A percentile compares a stretch with the other conserved stretches of the same genome.
phyloP scores from a whole-genome alignment of 2,113 vertebrate species.

The Ivindomyrus marchei region DNA sequence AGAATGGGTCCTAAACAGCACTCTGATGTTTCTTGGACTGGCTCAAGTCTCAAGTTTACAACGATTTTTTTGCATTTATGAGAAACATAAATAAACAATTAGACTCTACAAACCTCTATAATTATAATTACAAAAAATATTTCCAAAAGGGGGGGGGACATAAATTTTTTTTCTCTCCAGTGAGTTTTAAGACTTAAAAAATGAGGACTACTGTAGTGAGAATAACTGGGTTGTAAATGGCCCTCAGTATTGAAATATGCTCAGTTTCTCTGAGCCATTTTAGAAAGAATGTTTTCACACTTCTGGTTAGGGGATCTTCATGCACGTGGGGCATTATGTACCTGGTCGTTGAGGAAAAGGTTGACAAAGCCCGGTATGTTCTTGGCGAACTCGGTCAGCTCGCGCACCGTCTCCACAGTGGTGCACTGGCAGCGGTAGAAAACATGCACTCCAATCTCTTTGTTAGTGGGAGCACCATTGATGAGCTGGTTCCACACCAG shows the following conservation, averaged over 20 bases:
- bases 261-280: neutral
- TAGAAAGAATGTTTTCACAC: neutral
- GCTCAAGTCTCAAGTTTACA: neutral
- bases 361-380: conserved; percentile 87
- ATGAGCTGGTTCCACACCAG: conserved; percentile 91
- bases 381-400: conserved; percentile 96
- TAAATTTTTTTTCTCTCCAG: neutral
- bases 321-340: conserved; percentile 16
- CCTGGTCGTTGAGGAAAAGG: conserved; percentile 94
- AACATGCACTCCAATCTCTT: conserved; percentile 92
- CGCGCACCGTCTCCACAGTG: conserved; percentile 88
- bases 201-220: neutral
- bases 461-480: conserved; percentile 77
- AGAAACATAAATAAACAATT: neutral
- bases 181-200: neutral
- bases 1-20: neutral
- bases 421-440: conserved; percentile 98
- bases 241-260: neutral
- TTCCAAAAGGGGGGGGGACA: neutral
- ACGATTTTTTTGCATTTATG: neutral
- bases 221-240: neutral
- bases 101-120: neutral
- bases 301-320: neutral
- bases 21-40: neutral
- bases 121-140: neutral